Evolutionary conservation across 1,140 invertebrate species (phyloP).

Genomic region (Paraescarpia echinospica): DNA sequence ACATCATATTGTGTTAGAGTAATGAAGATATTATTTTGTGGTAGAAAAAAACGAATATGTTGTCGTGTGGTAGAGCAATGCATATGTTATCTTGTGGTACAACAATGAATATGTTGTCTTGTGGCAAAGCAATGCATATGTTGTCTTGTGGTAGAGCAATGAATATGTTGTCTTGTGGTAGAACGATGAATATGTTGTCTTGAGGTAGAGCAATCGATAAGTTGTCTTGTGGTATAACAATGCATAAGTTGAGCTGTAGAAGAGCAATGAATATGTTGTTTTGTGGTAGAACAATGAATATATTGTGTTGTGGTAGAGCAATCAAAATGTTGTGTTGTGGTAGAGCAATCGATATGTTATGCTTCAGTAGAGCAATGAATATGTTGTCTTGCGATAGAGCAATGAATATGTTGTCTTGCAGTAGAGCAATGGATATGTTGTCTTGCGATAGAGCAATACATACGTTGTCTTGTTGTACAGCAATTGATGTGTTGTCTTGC

Average conservation of each 20-base stretch:
- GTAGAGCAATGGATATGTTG: background rate
- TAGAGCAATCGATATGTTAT: background rate
- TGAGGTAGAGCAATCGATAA: background rate
- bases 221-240: background rate
- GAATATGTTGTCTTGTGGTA: background rate
- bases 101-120: no score
- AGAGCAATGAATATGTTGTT: no score
- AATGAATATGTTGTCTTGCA: background rate
- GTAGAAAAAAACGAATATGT: background rate
- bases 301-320: no score
- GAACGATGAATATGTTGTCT: background rate
- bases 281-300: no score
- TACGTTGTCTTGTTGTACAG: background rate
- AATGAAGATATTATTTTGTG: background rate
- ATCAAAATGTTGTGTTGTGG: no score
- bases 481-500: background rate
- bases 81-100: background rate
- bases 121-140: no score
- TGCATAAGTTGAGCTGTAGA: no score
- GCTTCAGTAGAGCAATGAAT: background rate
- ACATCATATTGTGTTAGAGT: no score
- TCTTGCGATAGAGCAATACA: background rate
- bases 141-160: background rate
- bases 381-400: background rate
- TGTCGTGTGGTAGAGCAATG: background rate